These are phyloP conservation scores for Florisuga fusca DNA, from an alignment of 2,797 vertebrate genomes.

Conservation along the genomic window DNA sequence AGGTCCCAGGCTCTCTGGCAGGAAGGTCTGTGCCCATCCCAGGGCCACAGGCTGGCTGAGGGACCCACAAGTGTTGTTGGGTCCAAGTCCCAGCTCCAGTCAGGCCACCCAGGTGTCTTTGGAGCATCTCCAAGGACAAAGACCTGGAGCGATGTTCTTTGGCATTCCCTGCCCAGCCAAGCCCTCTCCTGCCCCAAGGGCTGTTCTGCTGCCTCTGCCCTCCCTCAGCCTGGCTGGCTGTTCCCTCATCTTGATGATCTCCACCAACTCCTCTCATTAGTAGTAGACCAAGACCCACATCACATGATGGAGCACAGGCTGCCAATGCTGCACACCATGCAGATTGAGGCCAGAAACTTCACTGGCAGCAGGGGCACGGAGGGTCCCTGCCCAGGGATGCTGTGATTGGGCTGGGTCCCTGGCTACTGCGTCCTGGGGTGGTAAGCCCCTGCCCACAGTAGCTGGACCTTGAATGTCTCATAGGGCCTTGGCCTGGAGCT, in stretches of 20 bases:
- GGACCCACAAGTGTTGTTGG: background rate
- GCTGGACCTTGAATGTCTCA: too few species aligned
- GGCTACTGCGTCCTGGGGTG: too few species aligned
- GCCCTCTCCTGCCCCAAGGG: background rate
- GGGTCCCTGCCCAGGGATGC: too few species aligned
- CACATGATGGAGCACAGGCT: too few species aligned
- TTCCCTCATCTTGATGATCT: background rate
- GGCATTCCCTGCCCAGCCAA: accelerated
- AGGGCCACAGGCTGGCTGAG: background rate
- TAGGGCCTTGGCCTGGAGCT: too few species aligned
- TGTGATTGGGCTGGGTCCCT: too few species aligned
- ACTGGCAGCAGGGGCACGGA: background rate
- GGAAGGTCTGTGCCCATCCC: background rate
- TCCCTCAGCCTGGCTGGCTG: background rate
- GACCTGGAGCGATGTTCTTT: background rate
- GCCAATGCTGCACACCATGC: background rate
- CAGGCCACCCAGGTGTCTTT: background rate
- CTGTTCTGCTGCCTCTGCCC: background rate
- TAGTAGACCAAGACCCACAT: background rate
- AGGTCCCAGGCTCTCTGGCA: accelerated
- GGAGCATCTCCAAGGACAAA: background rate
- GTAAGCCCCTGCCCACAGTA: too few species aligned
- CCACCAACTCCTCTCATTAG: background rate
- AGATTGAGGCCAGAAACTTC: background rate
- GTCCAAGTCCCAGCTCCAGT: background rate